Evolutionary conservation across 2,113 vertebrate genomes (phyloP), one percentile per base, ranked within the genome.

Genomic region (Centropus bengalensis): DNA sequence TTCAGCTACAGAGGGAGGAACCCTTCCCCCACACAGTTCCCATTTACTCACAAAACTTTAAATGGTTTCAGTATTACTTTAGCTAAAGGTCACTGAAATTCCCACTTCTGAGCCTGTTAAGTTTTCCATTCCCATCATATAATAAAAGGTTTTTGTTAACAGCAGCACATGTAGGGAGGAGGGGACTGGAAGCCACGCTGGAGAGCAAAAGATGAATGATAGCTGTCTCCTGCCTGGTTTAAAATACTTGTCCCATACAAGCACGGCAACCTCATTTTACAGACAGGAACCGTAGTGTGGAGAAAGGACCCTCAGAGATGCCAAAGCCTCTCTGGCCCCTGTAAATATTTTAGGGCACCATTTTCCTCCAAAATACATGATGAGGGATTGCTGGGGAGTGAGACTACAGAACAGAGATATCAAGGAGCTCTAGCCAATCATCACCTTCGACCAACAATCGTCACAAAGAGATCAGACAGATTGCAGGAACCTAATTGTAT

Each of bases 71-170:
- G 45, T 70, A 67, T 86, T 78, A 67, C 64, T 89, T 81, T 47
- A 86, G 81, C 81, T 91, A 84, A 96, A 95, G 94, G 93, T 96
- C 89, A 27, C 32, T 32, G 38, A 75, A 82, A 91, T 92, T 95
- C 91, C 89, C 89, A 91, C 56, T 95, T 89, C 70, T 77, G 51
- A 59, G 63, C 54, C 45, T 38, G 42, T 42, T 68, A 63, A 18
- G 26, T 92, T 91, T 91, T 91, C 94, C 93, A 85, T 20, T 92
- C 67, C 20, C 20, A 8, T 54, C 67, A n/a, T 45, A 12, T 15
- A 22, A 60, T 36, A 77, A 90, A 82, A 76, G 28, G 42, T 17
- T 80, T 91, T 83, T 85, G 70, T 68, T 45, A 30, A 28, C 20
- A 22, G 55, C 67, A 42, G 40, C 1, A 14, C 16, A 27, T 33